These are phyloP conservation scores for Trididemnum clinides DNA, from an alignment of 23 tunicate genomes.

Conservation along the genomic window DNA sequence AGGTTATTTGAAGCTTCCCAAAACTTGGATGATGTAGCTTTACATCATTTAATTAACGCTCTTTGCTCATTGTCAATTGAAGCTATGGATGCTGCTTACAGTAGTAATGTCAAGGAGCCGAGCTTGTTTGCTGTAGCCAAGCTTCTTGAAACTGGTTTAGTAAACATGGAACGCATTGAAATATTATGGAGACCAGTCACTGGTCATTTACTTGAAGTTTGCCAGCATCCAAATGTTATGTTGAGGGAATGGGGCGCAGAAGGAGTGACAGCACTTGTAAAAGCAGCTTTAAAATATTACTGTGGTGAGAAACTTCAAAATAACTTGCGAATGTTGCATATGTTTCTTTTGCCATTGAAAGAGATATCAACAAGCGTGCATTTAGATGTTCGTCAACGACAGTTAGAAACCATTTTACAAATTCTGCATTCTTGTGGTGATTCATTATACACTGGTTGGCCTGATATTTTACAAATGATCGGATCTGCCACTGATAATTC, in stretches of 20 bases:
- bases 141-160: constrained; percentile 87
- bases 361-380: constrained; percentile 59
- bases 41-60: constrained; percentile 95
- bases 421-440: constrained; percentile 86
- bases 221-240: constrained; percentile 79
- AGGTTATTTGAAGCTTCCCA: constrained; percentile 81
- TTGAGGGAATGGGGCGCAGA: constrained; percentile 97
- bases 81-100: constrained; percentile 95
- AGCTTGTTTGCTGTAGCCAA: constrained; percentile 95
- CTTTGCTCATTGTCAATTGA: constrained; percentile 85
- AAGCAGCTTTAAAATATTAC: constrained; percentile 80
- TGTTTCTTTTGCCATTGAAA: constrained; percentile 87
- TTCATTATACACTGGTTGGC: constrained; percentile 77
- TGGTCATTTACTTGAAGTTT: constrained; percentile 96
- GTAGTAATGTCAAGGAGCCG: constrained; percentile 70
- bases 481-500: constrained; percentile 79
- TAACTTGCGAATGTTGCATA: constrained; percentile 71
- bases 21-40: constrained; percentile 90
- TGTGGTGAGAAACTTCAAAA: constrained; percentile 43
- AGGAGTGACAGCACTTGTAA: constrained; percentile 83
- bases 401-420: constrained; percentile 76
- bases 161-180: constrained; percentile 91
- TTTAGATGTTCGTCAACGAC: constrained; percentile 72
- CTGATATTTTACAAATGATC: constrained; percentile 59
- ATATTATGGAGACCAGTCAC: constrained; percentile 95